These are phyloP conservation scores for Plumapathes pennacea DNA, from an alignment of 92 coral and sea anemone species.

Conservation along the genomic window DNA sequence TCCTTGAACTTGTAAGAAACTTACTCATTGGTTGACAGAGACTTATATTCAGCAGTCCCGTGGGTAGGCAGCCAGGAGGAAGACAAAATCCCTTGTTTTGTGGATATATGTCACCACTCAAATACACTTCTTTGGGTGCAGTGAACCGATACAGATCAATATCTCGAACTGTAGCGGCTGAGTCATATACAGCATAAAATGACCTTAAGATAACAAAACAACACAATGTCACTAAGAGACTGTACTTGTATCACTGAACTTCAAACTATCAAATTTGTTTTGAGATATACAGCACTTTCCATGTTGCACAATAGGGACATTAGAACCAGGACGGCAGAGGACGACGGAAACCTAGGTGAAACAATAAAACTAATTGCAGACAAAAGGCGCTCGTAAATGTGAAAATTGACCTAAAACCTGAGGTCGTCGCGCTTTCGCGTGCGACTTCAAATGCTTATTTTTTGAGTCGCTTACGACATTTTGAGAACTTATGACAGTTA, in stretches of 20 bases:
- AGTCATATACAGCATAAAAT: slow-evolving; percentile 58
- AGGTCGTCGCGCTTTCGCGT: too few relatives aligned
- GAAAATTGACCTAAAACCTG: too few relatives aligned
- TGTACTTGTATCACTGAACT: not conserved
- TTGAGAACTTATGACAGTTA: too few relatives aligned
- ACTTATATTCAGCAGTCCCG: slow-evolving; percentile 77
- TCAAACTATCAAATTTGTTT: not conserved
- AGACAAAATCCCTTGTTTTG: slow-evolving; percentile 92
- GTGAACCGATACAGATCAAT: slow-evolving; percentile 76
- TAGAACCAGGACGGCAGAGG: too few relatives aligned
- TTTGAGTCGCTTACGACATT: too few relatives aligned
- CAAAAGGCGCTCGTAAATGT: too few relatives aligned
- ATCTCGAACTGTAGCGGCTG: slow-evolving; percentile 52
- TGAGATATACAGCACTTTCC: not conserved
- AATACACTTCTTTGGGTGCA: slow-evolving; percentile 59
- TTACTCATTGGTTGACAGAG: slow-evolving; percentile 79
- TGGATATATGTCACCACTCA: slow-evolving; percentile 61
- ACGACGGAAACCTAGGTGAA: too few relatives aligned
- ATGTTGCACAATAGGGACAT: not conserved
- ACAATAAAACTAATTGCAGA: not conserved
- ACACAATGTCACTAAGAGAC: not conserved
- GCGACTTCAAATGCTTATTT: too few relatives aligned
- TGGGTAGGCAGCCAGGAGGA: slow-evolving; percentile 60
- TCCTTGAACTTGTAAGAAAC: too few relatives aligned
- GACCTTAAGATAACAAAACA: slow-evolving; percentile 63